phyloP scores from a whole-genome alignment of 2,797 vertebrate species.

The Falco columbarius region DNA sequence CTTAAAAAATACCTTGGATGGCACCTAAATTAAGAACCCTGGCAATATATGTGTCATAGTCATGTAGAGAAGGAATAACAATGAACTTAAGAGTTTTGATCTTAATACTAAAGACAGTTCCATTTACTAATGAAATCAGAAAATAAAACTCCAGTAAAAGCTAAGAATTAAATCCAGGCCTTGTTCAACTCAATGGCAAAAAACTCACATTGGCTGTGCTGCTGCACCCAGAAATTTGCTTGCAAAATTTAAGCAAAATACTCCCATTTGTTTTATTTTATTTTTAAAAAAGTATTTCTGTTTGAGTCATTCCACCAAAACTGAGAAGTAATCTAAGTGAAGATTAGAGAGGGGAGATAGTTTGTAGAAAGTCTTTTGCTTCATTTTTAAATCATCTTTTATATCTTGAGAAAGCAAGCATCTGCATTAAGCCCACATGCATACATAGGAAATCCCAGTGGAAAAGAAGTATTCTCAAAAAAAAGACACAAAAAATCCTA shows the following conservation, averaged over 20 bases:
- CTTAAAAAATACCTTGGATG: background rate
- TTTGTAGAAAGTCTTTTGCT: background rate
- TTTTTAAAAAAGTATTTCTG: background rate
- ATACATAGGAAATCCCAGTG: conserved; percentile 23
- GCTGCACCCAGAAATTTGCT: background rate
- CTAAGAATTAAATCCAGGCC: background rate
- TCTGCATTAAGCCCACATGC: background rate
- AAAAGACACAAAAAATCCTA: conserved; percentile 32
- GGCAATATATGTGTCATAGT: background rate
- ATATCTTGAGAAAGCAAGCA: conserved; percentile 8
- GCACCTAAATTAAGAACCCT: background rate
- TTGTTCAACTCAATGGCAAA: conserved; percentile 20
- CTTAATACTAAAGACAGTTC: background rate
- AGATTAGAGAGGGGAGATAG: background rate
- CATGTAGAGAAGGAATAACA: background rate
- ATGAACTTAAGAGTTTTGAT: background rate
- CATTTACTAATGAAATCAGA: background rate
- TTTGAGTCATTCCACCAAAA: background rate
- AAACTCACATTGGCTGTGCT: background rate
- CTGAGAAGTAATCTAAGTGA: background rate
- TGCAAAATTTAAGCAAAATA: background rate
- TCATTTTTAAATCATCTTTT: conserved; percentile 44
- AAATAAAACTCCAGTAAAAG: background rate
- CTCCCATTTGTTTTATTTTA: background rate
- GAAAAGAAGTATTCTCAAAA: conserved; percentile 41